Percentiles rank a stretch among this genome's conserved stretches.
Conservation (phyloP, 2,797 vertebrate genomes). For the Sus cebifrons region DNA sequence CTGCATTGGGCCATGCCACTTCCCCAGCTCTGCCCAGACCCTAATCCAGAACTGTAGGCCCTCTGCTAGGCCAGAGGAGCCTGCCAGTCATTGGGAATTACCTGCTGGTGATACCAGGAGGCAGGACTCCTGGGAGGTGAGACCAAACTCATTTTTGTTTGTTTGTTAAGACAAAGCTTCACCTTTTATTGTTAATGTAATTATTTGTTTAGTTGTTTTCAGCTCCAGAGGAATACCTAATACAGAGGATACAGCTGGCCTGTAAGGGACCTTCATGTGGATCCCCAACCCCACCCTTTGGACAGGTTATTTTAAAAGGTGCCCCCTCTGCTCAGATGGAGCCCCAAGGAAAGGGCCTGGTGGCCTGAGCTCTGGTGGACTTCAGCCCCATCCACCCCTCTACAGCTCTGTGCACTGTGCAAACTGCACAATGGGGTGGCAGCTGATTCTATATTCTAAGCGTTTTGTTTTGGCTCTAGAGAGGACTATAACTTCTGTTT, state of each 20-base stretch:
- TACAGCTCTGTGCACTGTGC: neutral
- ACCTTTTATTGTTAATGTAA: neutral
- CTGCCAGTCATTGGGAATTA: neutral
- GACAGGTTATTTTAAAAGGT: neutral
- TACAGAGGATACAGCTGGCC: neutral
- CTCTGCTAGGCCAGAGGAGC: rapidly evolving
- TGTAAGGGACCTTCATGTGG: neutral
- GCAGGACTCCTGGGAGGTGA: rapidly evolving
- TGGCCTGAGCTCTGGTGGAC: neutral
- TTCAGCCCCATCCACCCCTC: neutral
- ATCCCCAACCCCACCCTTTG: neutral
- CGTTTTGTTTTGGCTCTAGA: neutral
- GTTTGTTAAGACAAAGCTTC: neutral
- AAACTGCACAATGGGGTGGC: rapidly evolving
- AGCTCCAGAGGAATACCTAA: neutral
- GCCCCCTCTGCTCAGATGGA: rapidly evolving
- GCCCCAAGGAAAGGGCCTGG: neutral
- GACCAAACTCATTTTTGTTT: neutral
- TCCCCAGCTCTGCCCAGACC: neutral
- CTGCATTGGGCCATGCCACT: neutral
- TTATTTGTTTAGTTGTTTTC: neutral
- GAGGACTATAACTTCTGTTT: neutral
- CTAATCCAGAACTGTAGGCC: neutral
- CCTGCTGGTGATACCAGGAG: neutral
- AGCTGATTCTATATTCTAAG: neutral